These are phyloP conservation scores for Thunnus albacares DNA, from an alignment of 2,797 vertebrate species.

Conservation along the genomic window DNA sequence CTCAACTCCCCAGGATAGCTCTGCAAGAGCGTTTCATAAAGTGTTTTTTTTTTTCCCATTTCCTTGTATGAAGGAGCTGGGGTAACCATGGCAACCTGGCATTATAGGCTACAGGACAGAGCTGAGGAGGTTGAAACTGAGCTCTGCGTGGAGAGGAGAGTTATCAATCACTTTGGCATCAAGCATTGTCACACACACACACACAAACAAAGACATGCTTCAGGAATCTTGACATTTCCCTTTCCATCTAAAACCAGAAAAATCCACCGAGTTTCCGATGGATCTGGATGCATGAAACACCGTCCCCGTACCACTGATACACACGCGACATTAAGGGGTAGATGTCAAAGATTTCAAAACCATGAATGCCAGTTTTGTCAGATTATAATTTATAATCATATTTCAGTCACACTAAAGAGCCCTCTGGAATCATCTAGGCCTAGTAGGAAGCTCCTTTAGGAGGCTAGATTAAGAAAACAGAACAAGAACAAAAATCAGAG, in stretches of 20 bases:
- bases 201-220: conserved; percentile 13
- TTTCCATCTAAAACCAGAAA: conserved; percentile 30
- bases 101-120: conserved; percentile 62
- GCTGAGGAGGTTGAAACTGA: conserved; percentile 65
- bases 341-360: conserved; percentile 1
- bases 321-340: too few species aligned
- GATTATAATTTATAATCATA: not conserved
- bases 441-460: not conserved
- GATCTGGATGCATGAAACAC: conserved; percentile 1
- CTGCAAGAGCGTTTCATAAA: conserved; percentile 36
- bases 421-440: too few species aligned
- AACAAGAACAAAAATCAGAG: not conserved
- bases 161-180: conserved; percentile 74
- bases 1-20: conserved; percentile 44
- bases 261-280: not conserved
- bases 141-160: conserved; percentile 55
- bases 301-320: too few species aligned
- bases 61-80: conserved; percentile 60
- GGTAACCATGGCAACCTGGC: conserved; percentile 78
- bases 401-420: not conserved
- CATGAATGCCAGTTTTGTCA: not conserved
- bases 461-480: not conserved
- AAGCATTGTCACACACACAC: conserved; percentile 12
- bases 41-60: conserved; percentile 25
- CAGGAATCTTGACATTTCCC: conserved; percentile 40